Evolutionary conservation across 2,113 vertebrate genomes (phyloP).

Genomic region (Labrus mixtus): DNA sequence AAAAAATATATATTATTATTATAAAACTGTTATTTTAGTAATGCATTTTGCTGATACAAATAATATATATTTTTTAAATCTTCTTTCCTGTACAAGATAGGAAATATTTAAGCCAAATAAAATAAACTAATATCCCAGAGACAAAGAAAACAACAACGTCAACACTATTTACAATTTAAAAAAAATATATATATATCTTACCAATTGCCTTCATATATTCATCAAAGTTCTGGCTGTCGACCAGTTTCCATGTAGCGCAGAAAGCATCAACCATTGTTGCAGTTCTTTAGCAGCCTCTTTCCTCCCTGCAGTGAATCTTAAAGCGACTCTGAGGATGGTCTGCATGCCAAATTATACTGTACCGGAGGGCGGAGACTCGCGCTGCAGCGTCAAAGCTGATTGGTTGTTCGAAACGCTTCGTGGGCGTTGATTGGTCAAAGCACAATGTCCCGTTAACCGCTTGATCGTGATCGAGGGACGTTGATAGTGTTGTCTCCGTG

Average conservation of each 20-base stretch:
- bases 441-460: not conserved
- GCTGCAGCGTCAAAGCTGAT: slow-evolving; percentile 46
- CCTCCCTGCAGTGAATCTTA: slow-evolving; percentile 3
- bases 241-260: slow-evolving; percentile 95
- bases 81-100: too few relatives aligned
- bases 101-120: too few relatives aligned
- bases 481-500: too few relatives aligned
- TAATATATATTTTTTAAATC: not conserved
- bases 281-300: slow-evolving; percentile 1
- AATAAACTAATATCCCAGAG: too few relatives aligned
- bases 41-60: not conserved
- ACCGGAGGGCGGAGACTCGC: slow-evolving; percentile 24
- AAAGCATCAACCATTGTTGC: slow-evolving; percentile 93
- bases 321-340: not conserved
- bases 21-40: too few relatives aligned
- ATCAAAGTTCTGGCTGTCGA: slow-evolving; percentile 96
- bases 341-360: slow-evolving; percentile 54
- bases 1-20: not conserved
- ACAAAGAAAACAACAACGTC: too few relatives aligned
- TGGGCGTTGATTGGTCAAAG: slow-evolving; percentile 58
- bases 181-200: slow-evolving; percentile 53
- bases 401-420: slow-evolving; percentile 40
- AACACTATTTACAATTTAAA: too few relatives aligned
- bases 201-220: slow-evolving; percentile 97
- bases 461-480: not conserved